Evolutionary conservation across 2,797 vertebrate genomes (phyloP), one percentile per base, ranked within the genome.

Genomic region (Lerista edwardsae): DNA sequence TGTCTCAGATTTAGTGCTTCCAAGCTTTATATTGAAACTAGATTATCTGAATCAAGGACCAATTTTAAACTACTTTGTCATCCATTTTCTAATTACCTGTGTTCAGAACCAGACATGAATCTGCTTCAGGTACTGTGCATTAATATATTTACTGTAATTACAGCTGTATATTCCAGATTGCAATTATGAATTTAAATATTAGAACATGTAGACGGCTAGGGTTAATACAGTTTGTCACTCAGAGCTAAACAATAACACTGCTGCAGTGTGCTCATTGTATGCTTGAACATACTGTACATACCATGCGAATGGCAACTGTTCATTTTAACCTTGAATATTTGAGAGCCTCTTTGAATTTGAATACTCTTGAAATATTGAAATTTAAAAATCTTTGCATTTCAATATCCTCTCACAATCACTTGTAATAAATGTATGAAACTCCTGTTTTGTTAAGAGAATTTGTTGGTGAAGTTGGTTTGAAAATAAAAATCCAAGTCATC

Each of bases 111-210:
- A 92, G 89, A 86, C 83, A 79, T 85, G 91, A 89, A 88, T 87
- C 86, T 19, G 86, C 91, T 95, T 94, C 85, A 87, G 89, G 91
- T 87, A 59, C 93, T 92, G 90, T 91, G 91, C 93, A 88, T 94
- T 94, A 91, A 93, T 95, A 92, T 94, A 91, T 90, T 93, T 93
- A 86, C 86, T 94, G 83, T 95, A 93, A 94, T 91, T 92, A 87
- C 68, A 92, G 87, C 86, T 96, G 91, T 95, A 89, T 92, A 91
- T 94, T 93, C 91, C 91, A 59, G 88, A 94, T 73, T 92, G 86
- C 39, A 1, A 93, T 92, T 94, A 94, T 86, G 92, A 94, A 90
- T 89, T 88, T 91, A 93, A 92, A 79, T 59, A 81, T 84, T 92
- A 93, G 67, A 81, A 84, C 80, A 27, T 79, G 71, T 95, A 91